Conservation (phyloP, 1,140 invertebrate species). For the Leucophenga varia region DNA sequence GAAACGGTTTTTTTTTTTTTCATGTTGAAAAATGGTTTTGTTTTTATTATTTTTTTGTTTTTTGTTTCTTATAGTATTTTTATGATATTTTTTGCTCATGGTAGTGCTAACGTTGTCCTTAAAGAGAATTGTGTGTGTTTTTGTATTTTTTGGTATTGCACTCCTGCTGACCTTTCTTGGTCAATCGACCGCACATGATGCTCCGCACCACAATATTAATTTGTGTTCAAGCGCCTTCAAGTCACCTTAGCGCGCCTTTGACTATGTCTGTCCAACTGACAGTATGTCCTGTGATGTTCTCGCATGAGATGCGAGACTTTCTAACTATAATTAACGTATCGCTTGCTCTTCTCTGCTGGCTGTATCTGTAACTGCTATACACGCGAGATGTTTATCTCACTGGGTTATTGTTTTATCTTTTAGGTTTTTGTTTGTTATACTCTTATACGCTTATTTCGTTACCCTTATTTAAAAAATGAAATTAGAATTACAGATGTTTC, state of each 20-base stretch:
- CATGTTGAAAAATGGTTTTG: no score
- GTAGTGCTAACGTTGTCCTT: no score
- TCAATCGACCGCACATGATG: constrained; percentile 35
- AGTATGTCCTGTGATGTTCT: no score
- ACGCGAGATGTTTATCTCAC: constrained; percentile 7
- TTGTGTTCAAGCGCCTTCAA: constrained; percentile 42
- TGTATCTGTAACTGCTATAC: background rate
- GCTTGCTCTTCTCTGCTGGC: background rate
- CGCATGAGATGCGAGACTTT: no score
- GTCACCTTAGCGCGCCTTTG: background rate
- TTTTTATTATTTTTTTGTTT: no score
- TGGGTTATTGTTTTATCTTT: constrained; percentile 11
- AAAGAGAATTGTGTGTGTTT: no score
- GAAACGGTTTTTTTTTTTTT: no score
- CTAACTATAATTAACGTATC: background rate
- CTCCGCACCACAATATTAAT: constrained; percentile 47
- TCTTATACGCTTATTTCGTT: constrained; percentile 40
- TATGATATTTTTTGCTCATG: no score
- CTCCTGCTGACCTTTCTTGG: no score
- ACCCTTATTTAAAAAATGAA: constrained; percentile 45
- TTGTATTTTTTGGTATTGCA: constrained; percentile 10
- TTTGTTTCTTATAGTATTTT: background rate
- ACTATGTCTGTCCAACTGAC: no score
- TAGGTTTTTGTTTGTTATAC: constrained; percentile 6
- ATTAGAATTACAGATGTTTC: constrained; percentile 40